A percentile compares a stretch with the other conserved stretches of the same genome.
These are phyloP conservation scores for Scrobipalpa atriplicella DNA, from an alignment of 2,888 invertebrate species.

Conservation along the genomic window DNA sequence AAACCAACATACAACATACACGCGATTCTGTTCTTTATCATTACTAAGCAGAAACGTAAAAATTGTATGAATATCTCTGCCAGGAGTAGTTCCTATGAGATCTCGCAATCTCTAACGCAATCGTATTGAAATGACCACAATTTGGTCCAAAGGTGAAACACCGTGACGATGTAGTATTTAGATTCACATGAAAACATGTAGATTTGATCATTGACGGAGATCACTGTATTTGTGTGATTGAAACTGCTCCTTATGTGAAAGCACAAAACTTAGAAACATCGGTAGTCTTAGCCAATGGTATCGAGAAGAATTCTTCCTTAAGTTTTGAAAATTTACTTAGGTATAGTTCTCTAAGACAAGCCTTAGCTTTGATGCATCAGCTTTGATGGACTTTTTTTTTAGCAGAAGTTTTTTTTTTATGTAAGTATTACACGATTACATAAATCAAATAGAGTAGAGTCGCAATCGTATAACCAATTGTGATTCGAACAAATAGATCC, in stretches of 20 bases:
- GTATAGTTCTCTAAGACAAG: too few species aligned
- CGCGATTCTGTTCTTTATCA: background rate
- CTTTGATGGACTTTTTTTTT: too few species aligned
- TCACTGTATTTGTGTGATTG: background rate
- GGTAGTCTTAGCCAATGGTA: too few species aligned
- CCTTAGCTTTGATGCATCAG: too few species aligned
- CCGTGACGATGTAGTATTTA: conserved; percentile 3
- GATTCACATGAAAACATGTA: too few species aligned
- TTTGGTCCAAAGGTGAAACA: conserved; percentile 36
- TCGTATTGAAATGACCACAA: conserved; percentile 53
- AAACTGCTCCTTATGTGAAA: too few species aligned
- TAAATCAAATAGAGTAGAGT: background rate
- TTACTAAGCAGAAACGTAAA: background rate
- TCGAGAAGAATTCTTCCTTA: too few species aligned
- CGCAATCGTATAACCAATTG: background rate
- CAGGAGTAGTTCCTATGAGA: conserved; percentile 32
- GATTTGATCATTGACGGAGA: too few species aligned
- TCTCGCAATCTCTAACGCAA: conserved; percentile 55
- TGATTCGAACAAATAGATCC: conserved; percentile 1
- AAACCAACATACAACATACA: background rate
- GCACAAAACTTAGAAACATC: background rate
- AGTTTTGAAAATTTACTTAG: too few species aligned
- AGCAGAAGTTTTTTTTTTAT: too few species aligned
- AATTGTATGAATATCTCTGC: background rate
- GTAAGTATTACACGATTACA: too few species aligned